Percentiles rank a stretch among this genome's conserved stretches.
Conservation (phyloP, 2,888 invertebrate genomes). For the Desoria tigrina region DNA sequence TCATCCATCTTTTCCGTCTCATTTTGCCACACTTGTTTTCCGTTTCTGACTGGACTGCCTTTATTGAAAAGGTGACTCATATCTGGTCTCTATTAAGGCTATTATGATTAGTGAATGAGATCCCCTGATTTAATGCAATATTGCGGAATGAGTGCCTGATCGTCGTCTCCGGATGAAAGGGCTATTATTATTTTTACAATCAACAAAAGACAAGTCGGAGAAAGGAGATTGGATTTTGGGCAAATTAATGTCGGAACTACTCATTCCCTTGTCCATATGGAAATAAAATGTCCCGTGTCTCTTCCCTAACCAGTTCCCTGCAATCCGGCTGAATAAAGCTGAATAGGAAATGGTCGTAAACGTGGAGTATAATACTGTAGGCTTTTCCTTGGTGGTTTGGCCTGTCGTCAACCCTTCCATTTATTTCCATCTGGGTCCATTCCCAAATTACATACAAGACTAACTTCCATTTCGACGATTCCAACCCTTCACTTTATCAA, state of each 20-base stretch:
- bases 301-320: neutral
- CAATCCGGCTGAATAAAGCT: slow-evolving; percentile 5
- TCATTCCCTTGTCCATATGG: slow-evolving; percentile 9
- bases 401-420: slow-evolving; percentile 23
- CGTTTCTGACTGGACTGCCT: too few species aligned
- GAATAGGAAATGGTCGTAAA: neutral
- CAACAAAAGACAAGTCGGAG: slow-evolving; percentile 14
- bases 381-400: slow-evolving; percentile 19
- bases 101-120: too few species aligned
- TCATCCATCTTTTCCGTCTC: slow-evolving; percentile 7
- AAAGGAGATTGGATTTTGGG: slow-evolving; percentile 23
- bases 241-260: slow-evolving; percentile 15
- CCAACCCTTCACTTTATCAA: slow-evolving; percentile 22
- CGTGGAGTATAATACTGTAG: slow-evolving; percentile 9
- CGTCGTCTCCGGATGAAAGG: slow-evolving; percentile 5
- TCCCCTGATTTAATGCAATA: neutral
- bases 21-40: neutral
- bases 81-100: too few species aligned
- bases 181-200: slow-evolving; percentile 20
- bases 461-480: slow-evolving; percentile 14
- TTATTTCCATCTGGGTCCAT: slow-evolving; percentile 22
- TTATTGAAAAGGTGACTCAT: too few species aligned
- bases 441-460: slow-evolving; percentile 20
- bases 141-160: neutral
- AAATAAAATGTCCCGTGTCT: slow-evolving; percentile 18